Evolutionary conservation across 2,113 vertebrate genomes (phyloP).

Genomic region (Probosciger aterrimus): DNA sequence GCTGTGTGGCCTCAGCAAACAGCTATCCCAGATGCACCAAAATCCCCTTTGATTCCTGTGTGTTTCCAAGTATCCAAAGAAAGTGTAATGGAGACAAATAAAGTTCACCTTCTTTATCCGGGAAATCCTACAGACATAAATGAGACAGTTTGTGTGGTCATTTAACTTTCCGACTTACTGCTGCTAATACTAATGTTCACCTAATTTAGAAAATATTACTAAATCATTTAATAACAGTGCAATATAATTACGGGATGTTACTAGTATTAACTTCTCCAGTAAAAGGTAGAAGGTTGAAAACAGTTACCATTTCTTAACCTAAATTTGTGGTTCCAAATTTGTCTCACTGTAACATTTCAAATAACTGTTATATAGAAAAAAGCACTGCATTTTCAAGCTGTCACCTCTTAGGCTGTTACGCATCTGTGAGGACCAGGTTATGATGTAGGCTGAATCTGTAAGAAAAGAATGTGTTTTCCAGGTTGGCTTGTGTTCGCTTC

Average conservation of each 20-base stretch:
- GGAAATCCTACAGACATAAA: background rate
- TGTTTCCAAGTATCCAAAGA: background rate
- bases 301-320: background rate
- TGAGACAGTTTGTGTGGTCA: background rate
- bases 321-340: background rate
- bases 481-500: background rate
- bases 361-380: background rate
- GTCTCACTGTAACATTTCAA: background rate
- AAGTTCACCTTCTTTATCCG: background rate
- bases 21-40: background rate
- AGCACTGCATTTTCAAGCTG: background rate
- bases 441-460: background rate
- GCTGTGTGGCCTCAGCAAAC: background rate
- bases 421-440: background rate
- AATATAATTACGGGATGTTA: background rate
- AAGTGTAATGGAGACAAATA: background rate
- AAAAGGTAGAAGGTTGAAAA: background rate
- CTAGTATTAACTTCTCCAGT: background rate
- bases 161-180: background rate
- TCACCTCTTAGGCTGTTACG: background rate
- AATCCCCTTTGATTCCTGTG: background rate
- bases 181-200: background rate
- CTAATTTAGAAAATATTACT: background rate
- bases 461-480: background rate
- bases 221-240: background rate